Evolutionary conservation across 2,113 vertebrate species (phyloP), one percentile per base, ranked within the genome.

Genomic region (Sterrhoptilus dennistouni): DNA sequence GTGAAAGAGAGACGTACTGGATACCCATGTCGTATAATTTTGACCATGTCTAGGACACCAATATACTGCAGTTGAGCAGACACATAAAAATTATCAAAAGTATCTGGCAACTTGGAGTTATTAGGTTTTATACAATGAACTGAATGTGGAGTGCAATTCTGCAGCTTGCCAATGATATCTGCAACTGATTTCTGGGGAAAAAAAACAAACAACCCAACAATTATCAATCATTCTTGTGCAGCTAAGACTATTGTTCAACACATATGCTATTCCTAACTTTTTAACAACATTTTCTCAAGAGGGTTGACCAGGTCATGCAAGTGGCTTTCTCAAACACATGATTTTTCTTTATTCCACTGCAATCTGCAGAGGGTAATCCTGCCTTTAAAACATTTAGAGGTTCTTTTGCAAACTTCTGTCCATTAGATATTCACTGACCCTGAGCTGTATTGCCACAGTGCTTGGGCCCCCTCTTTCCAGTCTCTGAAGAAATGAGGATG

Each of bases 51-150:
- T 75, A 99, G 98, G 57, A 99, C 99, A 50, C 98, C 98, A 14
- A 99, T 98, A 85, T 99, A 99, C 74, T 99, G 99, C 72, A 99
- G 98, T 90, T 99, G 99, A 40, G 98, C 97, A 17, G 99, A 99
- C 90, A 99, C 99, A 65, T 98, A 99, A 95, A 98, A 97, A 96
- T 98, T 98, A 96, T 99, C 99, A 72, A 99, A 99, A 36, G 90
- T 96, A 77, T 99, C 98, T 4, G 99, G 98, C 78, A 98, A 97
- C 92, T 97, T 97, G 2, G 95, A 97, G 86, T 95, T 97, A 75
- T 99, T 99, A 90, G 99, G 99, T 85, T 99, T 98, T 97, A 99
- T 98, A 80, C 99, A 99, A 81, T 98, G 98, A 95, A 99, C 86
- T 5, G 98, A 98, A 97, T 99, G 99, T 19, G 98, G 98, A 0